Base-by-base conservation (phyloP, 1,140 invertebrate genomes). In the Lepidurus apus region DNA sequence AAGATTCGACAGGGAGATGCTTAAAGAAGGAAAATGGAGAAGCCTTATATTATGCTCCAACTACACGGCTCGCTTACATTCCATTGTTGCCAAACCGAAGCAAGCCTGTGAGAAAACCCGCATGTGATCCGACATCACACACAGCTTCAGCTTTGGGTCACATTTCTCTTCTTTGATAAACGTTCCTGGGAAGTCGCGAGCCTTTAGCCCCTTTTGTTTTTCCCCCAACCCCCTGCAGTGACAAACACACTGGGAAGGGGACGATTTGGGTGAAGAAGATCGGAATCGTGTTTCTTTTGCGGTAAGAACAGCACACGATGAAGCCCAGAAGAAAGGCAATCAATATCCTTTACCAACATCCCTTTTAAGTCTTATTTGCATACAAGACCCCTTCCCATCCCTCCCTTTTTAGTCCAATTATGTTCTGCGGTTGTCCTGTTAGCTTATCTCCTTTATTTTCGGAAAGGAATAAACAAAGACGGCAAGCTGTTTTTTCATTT, bases 401-500 rank as follows among this genome's bases (percentile, higher is more conserved):
- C 17, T n/a, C 53, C 17, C 21, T n/a, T n/a, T 65, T 65, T 21
- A 13, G 9, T 65, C 53, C 53, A 65, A 65, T 65, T 65, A 65
- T 65, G 53, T 75, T 75, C 74, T 1, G 34, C 17, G 74, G 74
- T 75, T 34, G 21, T 47, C 24, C 24, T 34, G 26, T 76, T 45
- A 45, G 43, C 24, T 76, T 42, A 43, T 76, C 44, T 76, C 45
- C 24, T 76, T 76, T 76, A 43, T 43, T 47, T 24, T 26, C 47
- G 21, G 24, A 76, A 76, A n/a, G 75, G 45, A n/a, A 76, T 42
- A 53, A 76, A 75, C 21, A 76, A 8, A 45, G 75, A 44, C 9
- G n/a, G 7, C 1, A 26, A 74, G 24, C 74, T 43, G 7, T 43
- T 26, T 43, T 24, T 74, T 43, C 4, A 4, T 43, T 43, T 17